Conservation (phyloP, 2,888 invertebrate genomes). For the Girardia tigrina region DNA sequence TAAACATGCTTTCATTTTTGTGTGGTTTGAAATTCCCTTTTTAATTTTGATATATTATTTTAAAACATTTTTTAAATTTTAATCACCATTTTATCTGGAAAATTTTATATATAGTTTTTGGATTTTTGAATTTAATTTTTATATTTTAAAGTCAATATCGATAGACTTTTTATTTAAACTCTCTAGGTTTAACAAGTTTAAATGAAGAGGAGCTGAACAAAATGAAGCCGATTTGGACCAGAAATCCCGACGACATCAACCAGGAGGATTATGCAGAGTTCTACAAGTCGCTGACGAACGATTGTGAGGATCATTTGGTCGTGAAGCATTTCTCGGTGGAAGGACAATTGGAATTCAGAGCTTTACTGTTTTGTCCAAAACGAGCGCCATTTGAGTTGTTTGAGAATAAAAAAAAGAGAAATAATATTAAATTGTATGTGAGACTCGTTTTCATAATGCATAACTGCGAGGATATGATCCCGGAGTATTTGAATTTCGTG, state of each 20-base stretch:
- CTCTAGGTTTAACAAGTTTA: too few relatives aligned
- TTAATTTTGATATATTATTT: too few relatives aligned
- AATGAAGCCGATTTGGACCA: slow-evolving; percentile 91
- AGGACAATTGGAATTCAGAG: slow-evolving; percentile 68
- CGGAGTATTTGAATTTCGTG: slow-evolving; percentile 69
- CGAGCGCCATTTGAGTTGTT: slow-evolving; percentile 91
- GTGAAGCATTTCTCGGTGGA: slow-evolving; percentile 59
- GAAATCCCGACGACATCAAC: slow-evolving; percentile 85
- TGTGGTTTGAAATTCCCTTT: too few relatives aligned
- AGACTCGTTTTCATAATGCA: slow-evolving; percentile 98
- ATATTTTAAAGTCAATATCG: too few relatives aligned
- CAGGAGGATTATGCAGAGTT: slow-evolving; percentile 93
- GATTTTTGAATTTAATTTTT: too few relatives aligned
- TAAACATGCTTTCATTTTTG: too few relatives aligned
- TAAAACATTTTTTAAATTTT: too few relatives aligned
- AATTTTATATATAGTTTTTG: too few relatives aligned
- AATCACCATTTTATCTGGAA: too few relatives aligned
- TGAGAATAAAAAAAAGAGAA: slow-evolving; percentile 91
- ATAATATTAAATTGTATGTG: slow-evolving; percentile 93
- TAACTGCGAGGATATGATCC: slow-evolving; percentile 97
- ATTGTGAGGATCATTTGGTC: slow-evolving; percentile 92
- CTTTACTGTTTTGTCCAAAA: slow-evolving; percentile 75
- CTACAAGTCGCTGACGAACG: slow-evolving; percentile 89
- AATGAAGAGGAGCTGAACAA: slow-evolving; percentile 96
- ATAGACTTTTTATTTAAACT: too few relatives aligned